phyloP scores from a whole-genome alignment of 2,113 vertebrate species.

The Antechinus stuartii region DNA sequence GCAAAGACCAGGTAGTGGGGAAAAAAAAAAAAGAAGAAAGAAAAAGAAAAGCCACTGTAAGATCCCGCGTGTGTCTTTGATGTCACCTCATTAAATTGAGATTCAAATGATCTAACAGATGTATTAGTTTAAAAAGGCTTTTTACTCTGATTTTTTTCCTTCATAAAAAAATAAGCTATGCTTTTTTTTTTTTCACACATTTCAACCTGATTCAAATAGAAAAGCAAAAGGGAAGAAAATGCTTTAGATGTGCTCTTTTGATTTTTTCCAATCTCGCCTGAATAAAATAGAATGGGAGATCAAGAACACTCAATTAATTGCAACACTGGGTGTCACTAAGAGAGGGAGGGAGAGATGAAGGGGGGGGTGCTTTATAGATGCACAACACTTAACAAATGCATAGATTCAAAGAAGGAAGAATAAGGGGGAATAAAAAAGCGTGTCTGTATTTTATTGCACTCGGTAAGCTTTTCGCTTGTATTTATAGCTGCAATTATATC shows the following conservation, averaged over 20 bases:
- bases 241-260: slow-evolving; percentile 90
- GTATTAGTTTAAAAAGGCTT: slow-evolving; percentile 89
- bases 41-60: slow-evolving; percentile 80
- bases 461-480: slow-evolving; percentile 90
- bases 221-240: slow-evolving; percentile 87
- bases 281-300: slow-evolving; percentile 90
- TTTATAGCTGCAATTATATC: slow-evolving; percentile 95
- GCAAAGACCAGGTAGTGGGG: slow-evolving; percentile 82
- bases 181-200: slow-evolving; percentile 79
- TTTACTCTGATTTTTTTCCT: slow-evolving; percentile 84
- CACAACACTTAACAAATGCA: slow-evolving; percentile 88
- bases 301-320: slow-evolving; percentile 91
- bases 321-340: slow-evolving; percentile 86
- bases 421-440: slow-evolving; percentile 84
- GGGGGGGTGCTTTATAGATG: slow-evolving; percentile 81
- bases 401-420: slow-evolving; percentile 86
- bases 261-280: slow-evolving; percentile 88
- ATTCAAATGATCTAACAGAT: slow-evolving; percentile 90
- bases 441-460: slow-evolving; percentile 91
- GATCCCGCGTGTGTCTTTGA: slow-evolving; percentile 83
- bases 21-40: slow-evolving; percentile 68
- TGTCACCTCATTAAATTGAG: slow-evolving; percentile 89
- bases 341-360: slow-evolving; percentile 77
- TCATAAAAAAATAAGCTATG: slow-evolving; percentile 79
- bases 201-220: slow-evolving; percentile 88